Evolutionary conservation across 2,113 vertebrate species (phyloP), one percentile per base, ranked within the genome.

Genomic region (Fukomys damarensis): DNA sequence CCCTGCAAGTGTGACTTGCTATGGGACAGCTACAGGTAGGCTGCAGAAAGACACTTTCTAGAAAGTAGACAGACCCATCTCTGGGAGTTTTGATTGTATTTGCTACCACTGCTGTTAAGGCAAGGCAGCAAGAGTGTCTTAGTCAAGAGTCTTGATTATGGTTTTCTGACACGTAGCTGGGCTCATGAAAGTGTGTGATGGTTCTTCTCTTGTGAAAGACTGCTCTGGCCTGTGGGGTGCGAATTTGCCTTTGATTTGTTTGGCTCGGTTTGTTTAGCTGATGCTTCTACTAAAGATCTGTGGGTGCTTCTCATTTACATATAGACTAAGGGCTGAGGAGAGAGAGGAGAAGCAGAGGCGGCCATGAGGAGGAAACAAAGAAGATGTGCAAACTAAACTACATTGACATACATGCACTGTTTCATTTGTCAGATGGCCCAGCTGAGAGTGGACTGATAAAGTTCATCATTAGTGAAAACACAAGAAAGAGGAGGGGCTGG

Each of bases 361-460:
- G 5, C 41, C 49, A 38, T n/a, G 7, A 91, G 28, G 66, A 46
- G 14, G 24, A 92, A 86, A 35, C 8, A 6, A 41, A 4, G 61
- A 56, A 65, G 43, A 41, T 32, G 32, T 7, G 14, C 65, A 16
- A 32, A 58, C 19, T 13, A 24, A 58, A 35, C 38, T 26, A 4
- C 20, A 61, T 7, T 4, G 28, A 84, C 2, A 0, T n/a, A n/a
- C 0, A 80, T 1, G 0, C 19, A 32, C 1, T 63, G 38, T 16
- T 56, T 11, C 49, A n/a, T 16, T n/a, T 20, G 28, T 74, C 74
- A 89, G 61, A 80, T 0, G 49, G 30, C 19, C 43, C 7, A 54
- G 14, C 76, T 63, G 19, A 32, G 38, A 79, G n/a, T 13, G 70
- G 19, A 56, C 74, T 32, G 65, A 7, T 46, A 52, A 61, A 41